A percentile compares a stretch with the other conserved stretches of the same genome.
phyloP scores from a whole-genome alignment of 2,888 invertebrate genomes.

The Cataglyphis altisquamis region DNA sequence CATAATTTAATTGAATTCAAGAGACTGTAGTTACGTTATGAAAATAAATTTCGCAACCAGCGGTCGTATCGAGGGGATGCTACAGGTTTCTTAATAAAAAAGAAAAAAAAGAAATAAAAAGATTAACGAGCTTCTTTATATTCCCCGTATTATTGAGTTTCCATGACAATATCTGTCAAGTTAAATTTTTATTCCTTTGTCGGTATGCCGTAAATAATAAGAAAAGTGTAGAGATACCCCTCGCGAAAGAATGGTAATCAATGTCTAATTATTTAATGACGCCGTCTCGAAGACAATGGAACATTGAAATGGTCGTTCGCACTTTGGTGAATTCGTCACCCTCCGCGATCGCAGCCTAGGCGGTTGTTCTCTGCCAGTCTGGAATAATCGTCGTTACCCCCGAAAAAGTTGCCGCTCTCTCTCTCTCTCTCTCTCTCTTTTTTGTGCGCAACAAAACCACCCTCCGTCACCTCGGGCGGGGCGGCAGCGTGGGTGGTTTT shows the following conservation, averaged over 20 bases:
- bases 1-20: constrained; percentile 25
- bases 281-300: constrained; percentile 56
- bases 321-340: constrained; percentile 68
- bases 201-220: background rate
- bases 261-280: constrained; percentile 66
- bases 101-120: background rate
- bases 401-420: constrained; percentile 69
- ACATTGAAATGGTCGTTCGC: constrained; percentile 67
- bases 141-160: background rate
- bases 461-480: constrained; percentile 48
- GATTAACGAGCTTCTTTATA: background rate
- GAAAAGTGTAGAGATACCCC: background rate
- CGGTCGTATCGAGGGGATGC: background rate
- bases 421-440: background rate
- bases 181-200: background rate
- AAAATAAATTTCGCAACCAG: background rate
- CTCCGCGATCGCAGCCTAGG: constrained; percentile 39
- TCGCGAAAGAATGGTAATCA: constrained; percentile 26
- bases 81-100: background rate
- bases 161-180: constrained; percentile 1
- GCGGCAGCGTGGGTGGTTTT: constrained; percentile 53
- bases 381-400: constrained; percentile 66
- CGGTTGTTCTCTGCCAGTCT: constrained; percentile 45
- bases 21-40: constrained; percentile 15
- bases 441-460: constrained; percentile 44